phyloP scores from a whole-genome alignment of 1,140 invertebrate genomes.

The Halictus rubicundus region DNA sequence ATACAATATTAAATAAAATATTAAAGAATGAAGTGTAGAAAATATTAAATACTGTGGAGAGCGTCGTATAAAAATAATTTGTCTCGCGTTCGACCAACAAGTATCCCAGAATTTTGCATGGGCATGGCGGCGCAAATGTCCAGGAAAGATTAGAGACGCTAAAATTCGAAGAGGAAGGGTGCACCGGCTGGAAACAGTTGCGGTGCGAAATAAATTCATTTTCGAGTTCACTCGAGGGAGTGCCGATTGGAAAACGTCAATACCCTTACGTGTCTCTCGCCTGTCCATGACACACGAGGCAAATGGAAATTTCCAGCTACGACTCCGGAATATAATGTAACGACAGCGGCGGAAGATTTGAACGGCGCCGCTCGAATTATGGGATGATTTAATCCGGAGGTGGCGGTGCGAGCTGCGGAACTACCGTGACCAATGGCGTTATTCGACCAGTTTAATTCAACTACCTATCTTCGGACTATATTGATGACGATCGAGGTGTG shows the following conservation, averaged over 20 bases:
- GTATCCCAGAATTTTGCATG: no score
- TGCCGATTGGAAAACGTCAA: background rate
- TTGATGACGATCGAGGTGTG: conserved; percentile 6
- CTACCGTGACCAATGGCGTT: conserved; percentile 53
- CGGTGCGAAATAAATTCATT: background rate
- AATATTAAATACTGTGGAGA: no score
- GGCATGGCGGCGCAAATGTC: no score
- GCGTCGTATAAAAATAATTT: no score
- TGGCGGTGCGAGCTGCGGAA: conserved; percentile 47
- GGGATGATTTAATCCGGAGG: conserved; percentile 60
- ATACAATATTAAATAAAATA: no score
- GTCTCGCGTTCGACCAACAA: no score
- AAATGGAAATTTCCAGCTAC: conserved; percentile 47
- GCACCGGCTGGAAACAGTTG: no score
- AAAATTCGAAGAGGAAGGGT: no score
- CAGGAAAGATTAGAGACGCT: no score
- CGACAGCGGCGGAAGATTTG: conserved; percentile 23
- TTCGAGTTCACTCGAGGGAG: background rate
- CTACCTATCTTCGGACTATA: conserved; percentile 25
- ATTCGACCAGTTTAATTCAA: conserved; percentile 45
- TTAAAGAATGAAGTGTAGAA: no score
- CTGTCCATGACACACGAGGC: background rate
- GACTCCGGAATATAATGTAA: conserved; percentile 48
- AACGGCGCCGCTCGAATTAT: conserved; percentile 50
- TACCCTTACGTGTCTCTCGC: background rate